A percentile compares a stretch with the other conserved stretches of the same genome.
phyloP scores from a whole-genome alignment of 1,140 invertebrate genomes.

The Papilio dardanus region DNA sequence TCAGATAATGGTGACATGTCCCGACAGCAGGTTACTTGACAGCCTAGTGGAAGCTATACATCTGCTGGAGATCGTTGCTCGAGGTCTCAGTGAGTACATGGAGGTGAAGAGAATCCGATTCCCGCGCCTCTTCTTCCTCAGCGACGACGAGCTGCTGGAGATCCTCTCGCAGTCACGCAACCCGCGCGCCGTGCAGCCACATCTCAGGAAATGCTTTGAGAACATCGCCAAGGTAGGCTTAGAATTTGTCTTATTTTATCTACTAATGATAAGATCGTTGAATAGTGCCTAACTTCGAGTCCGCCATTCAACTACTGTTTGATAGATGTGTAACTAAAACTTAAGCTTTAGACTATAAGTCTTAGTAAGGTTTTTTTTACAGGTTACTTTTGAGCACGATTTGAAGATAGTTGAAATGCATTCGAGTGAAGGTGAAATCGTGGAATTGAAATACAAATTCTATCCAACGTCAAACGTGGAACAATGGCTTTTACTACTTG shows the following conservation, averaged over 20 bases:
- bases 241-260: not conserved
- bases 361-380: slow-evolving; percentile 5
- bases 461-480: slow-evolving; percentile 90
- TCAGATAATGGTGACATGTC: slow-evolving; percentile 84
- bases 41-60: slow-evolving; percentile 87
- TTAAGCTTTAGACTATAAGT: too few species aligned
- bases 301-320: too few species aligned
- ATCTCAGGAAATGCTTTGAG: slow-evolving; percentile 91
- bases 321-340: too few species aligned
- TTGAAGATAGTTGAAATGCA: slow-evolving; percentile 90
- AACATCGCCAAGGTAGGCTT: slow-evolving; percentile 86
- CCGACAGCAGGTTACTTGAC: slow-evolving; percentile 85
- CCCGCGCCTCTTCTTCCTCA: slow-evolving; percentile 90
- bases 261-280: not conserved
- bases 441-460: slow-evolving; percentile 84
- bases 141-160: slow-evolving; percentile 90
- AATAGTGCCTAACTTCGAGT: too few species aligned
- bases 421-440: slow-evolving; percentile 89
- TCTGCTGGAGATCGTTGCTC: slow-evolving; percentile 87
- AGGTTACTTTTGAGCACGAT: slow-evolving; percentile 87
- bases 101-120: slow-evolving; percentile 88
- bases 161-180: slow-evolving; percentile 89
- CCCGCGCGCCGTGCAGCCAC: slow-evolving; percentile 89
- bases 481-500: slow-evolving; percentile 88
- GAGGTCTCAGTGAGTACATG: slow-evolving; percentile 89